A percentile compares a stretch with the other conserved stretches of the same genome.
These are phyloP conservation scores for Atherinosoma microstoma DNA, from an alignment of 2,797 vertebrate genomes.

Conservation along the genomic window DNA sequence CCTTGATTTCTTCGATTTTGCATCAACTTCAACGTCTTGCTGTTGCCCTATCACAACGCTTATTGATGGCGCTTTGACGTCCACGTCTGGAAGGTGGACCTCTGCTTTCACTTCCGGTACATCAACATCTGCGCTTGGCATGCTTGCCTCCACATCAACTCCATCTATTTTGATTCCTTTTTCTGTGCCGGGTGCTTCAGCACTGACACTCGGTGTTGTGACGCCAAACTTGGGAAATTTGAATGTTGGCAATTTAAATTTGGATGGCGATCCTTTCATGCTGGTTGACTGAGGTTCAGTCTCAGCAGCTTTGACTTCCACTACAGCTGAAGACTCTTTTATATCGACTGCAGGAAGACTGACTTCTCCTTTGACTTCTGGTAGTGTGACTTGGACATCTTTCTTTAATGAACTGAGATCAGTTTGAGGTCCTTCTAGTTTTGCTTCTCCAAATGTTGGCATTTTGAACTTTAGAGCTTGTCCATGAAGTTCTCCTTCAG, in stretches of 20 bases:
- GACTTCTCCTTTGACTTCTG: constrained; percentile 19
- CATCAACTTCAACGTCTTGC: neutral
- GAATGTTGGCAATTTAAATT: constrained; percentile 64
- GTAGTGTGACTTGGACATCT: constrained; percentile 4
- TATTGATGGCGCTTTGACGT: neutral
- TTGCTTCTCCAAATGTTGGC: neutral
- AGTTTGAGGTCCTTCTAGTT: neutral
- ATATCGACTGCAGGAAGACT: neutral
- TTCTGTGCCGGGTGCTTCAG: constrained; percentile 19
- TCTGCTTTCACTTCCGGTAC: constrained; percentile 26
- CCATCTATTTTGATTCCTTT: constrained; percentile 17
- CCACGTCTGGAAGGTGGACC: neutral
- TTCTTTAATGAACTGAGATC: neutral
- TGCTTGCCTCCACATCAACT: neutral
- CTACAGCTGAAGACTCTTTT: neutral
- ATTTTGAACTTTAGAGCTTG: neutral
- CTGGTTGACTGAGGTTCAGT: neutral
- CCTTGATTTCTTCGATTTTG: neutral
- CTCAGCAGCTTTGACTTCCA: neutral
- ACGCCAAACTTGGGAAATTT: constrained; percentile 62
- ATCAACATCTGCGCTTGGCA: neutral
- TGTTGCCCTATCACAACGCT: neutral
- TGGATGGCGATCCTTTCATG: constrained; percentile 41
- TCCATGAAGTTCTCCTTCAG: neutral
- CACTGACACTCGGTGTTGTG: neutral